A percentile compares a stretch with the other conserved stretches of the same genome.
These are phyloP conservation scores for Helicoverpa armigera DNA, from an alignment of 1,140 invertebrate genomes.

Conservation along the genomic window DNA sequence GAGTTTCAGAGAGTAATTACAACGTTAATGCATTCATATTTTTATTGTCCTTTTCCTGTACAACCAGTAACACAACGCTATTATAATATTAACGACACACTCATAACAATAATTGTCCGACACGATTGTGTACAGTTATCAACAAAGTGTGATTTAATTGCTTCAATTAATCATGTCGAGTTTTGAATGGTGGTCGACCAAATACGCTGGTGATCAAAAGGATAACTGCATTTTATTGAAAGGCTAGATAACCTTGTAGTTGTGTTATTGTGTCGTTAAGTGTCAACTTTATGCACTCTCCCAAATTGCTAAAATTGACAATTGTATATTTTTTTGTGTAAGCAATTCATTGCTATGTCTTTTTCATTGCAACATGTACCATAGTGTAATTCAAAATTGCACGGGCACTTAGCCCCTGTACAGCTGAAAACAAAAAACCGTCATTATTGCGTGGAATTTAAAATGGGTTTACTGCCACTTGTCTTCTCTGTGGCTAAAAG, in stretches of 20 bases:
- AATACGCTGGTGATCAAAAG: neutral
- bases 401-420: too few species aligned
- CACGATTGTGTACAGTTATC: slow-evolving; percentile 6
- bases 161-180: slow-evolving; percentile 17
- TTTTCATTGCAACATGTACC: too few species aligned
- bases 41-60: neutral
- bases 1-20: neutral
- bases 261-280: too few species aligned
- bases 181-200: neutral
- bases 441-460: neutral
- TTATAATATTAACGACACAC: neutral
- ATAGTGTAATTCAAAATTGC: too few species aligned
- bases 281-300: too few species aligned
- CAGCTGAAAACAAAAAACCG: too few species aligned
- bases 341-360: too few species aligned
- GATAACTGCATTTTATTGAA: neutral
- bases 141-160: slow-evolving; percentile 34
- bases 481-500: neutral
- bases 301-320: too few species aligned
- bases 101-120: slow-evolving; percentile 2
- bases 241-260: too few species aligned
- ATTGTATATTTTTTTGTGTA: too few species aligned
- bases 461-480: neutral
- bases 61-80: neutral
- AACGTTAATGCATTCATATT: neutral